These are phyloP conservation scores for Rhabdomys dilectus DNA, from an alignment of 2,113 vertebrate species.

Conservation along the genomic window DNA sequence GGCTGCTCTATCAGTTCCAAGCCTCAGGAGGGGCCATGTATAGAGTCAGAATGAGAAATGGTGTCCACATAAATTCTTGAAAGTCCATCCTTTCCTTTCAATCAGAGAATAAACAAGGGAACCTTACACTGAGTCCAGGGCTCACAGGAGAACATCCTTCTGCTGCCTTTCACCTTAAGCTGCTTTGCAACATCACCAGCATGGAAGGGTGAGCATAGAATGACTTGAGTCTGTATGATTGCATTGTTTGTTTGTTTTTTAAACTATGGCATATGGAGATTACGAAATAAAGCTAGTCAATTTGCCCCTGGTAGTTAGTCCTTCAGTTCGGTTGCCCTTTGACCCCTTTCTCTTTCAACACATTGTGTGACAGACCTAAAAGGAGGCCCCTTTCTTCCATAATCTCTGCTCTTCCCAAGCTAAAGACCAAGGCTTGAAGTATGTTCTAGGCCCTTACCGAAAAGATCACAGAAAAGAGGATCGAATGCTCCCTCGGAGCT, in stretches of 20 bases:
- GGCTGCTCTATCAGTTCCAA: not conserved
- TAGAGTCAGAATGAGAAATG: not conserved
- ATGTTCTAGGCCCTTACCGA: not conserved
- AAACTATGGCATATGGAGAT: not conserved
- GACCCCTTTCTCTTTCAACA: not conserved
- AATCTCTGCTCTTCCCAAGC: not conserved
- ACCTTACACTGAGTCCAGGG: not conserved
- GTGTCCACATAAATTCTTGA: not conserved
- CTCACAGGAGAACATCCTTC: not conserved
- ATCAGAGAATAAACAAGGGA: not conserved
- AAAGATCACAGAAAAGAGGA: slow-evolving; percentile 25
- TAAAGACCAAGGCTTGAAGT: not conserved
- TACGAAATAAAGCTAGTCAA: not conserved
- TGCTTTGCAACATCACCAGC: not conserved
- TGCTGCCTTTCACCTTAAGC: not conserved
- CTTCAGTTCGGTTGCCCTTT: not conserved
- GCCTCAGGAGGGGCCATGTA: not conserved
- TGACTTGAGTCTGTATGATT: not conserved
- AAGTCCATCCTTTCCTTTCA: not conserved
- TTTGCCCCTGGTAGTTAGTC: not conserved
- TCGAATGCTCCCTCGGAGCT: not conserved
- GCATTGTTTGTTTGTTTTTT: no score
- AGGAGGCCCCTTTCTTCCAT: not conserved
- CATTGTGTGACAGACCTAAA: not conserved
- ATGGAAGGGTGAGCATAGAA: not conserved